Base-by-base conservation (phyloP, 1,140 invertebrate genomes). In the Atta colombica region DNA sequence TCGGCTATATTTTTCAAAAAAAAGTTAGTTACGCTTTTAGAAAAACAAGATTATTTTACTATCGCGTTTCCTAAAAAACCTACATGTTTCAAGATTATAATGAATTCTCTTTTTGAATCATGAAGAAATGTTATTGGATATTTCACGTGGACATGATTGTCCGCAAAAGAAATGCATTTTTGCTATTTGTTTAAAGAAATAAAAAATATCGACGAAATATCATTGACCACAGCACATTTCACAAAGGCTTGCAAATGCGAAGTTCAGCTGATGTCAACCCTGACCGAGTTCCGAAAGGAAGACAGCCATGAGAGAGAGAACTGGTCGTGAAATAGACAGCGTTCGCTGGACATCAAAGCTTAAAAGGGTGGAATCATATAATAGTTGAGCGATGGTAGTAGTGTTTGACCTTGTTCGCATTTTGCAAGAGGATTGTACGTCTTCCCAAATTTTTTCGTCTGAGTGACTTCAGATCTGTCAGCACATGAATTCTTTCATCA, bases 231-330 rank as follows among this genome's bases (percentile, higher is more conserved):
- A 63, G 75, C n/a, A 12, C 58, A n/a, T 61, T 77, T 65, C 25
- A 85, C 71, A 77, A 77, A 77, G 53, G 39, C 58, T 65, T 61
- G 53, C 28, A 51, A 85, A 85, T 66, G 35, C 49, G 65, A 78
- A 53, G 49, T 55, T 55, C 16, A 51, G 51, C 49, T 53, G 49
- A 85, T 66, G 61, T 53, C 58, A 88, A 85, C 88, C 87, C 66
- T 89, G 88, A 89, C 88, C 88, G 88, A 89, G 87, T 88, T 89
- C 77, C 71, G 16, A 61, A 18, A 31, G 78, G 35, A 53, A 80
- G 77, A 8, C n/a, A 81, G 35, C 18, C 66, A 16, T 10, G 21
- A 66, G 39, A 77, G 53, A 25, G 49, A 87, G 3, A 80, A 60
- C 51, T 55, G 72, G n/a, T 31, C 5, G 45, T 66, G 66, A 18